phyloP scores from a whole-genome alignment of 2,888 invertebrate species.

The Tortricodes alternella region DNA sequence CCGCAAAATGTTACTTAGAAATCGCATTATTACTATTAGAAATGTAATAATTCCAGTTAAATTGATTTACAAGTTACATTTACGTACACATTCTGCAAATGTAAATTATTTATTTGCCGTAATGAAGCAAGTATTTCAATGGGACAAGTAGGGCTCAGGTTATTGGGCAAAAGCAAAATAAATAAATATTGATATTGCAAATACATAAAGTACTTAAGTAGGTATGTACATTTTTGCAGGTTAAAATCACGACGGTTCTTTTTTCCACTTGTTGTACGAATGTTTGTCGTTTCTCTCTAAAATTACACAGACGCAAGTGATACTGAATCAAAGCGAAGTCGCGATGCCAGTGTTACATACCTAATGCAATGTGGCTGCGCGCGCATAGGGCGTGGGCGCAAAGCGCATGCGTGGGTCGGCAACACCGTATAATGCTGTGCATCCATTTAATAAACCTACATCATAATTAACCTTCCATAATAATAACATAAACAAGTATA shows the following conservation, averaged over 20 bases:
- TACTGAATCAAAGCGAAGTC: conserved; percentile 31
- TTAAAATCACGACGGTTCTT: conserved; percentile 2
- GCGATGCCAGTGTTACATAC: conserved; percentile 35
- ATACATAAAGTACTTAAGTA: neutral
- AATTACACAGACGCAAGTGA: neutral
- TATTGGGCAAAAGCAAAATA: no score
- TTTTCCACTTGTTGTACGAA: neutral
- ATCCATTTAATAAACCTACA: conserved; percentile 30
- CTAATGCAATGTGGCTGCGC: conserved; percentile 26
- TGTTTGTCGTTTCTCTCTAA: conserved; percentile 3
- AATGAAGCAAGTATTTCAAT: no score
- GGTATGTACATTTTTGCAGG: no score
- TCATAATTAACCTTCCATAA: conserved; percentile 35
- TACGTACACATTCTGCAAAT: neutral
- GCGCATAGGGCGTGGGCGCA: conserved; percentile 27
- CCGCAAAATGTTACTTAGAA: conserved; percentile 47
- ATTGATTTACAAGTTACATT: conserved; percentile 14
- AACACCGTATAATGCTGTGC: conserved; percentile 38
- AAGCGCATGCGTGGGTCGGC: conserved; percentile 37
- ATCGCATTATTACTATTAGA: conserved; percentile 45
- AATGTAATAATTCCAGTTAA: conserved; percentile 30
- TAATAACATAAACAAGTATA: conserved; percentile 33
- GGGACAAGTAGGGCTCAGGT: no score
- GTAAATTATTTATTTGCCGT: no score
- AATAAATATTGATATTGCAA: conserved; percentile 7